phyloP scores from a whole-genome alignment of 2,888 invertebrate genomes.

The Nycteola revayana region DNA sequence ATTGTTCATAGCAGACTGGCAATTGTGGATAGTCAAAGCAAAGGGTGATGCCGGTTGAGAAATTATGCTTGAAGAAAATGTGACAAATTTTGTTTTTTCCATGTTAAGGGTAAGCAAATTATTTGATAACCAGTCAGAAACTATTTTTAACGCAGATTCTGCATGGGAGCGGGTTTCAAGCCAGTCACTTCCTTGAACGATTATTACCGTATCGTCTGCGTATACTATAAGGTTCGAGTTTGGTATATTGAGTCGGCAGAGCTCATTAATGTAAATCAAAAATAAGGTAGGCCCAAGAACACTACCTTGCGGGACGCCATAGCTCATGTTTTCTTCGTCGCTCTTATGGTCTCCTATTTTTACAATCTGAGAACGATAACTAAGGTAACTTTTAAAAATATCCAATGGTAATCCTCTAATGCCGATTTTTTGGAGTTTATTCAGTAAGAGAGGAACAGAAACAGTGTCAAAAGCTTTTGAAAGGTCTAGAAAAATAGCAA shows the following conservation, averaged over 20 bases:
- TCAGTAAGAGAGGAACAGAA: neutral
- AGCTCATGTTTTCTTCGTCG: neutral
- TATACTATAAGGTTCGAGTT: neutral
- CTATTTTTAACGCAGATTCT: neutral
- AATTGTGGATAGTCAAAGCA: neutral
- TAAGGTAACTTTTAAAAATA: conserved; percentile 1
- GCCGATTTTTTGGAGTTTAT: neutral
- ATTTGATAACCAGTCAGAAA: neutral
- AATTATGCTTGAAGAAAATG: neutral
- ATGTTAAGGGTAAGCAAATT: neutral
- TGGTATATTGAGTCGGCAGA: neutral
- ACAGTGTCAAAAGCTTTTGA: neutral
- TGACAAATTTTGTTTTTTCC: neutral
- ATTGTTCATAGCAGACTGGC: neutral
- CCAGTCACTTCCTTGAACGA: conserved; percentile 1
- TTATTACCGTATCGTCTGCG: conserved; percentile 2
- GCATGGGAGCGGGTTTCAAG: neutral
- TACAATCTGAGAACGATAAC: neutral
- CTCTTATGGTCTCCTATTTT: neutral
- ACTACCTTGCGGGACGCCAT: too few species aligned
- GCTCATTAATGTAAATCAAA: conserved; percentile 2
- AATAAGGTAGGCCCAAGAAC: too few species aligned
- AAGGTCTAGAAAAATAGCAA: conserved; percentile 1
- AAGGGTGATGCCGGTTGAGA: neutral
- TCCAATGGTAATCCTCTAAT: neutral